Evolutionary conservation across 2,113 vertebrate genomes (phyloP), one percentile per base, ranked within the genome.

Genomic region (Catharus minimus): DNA sequence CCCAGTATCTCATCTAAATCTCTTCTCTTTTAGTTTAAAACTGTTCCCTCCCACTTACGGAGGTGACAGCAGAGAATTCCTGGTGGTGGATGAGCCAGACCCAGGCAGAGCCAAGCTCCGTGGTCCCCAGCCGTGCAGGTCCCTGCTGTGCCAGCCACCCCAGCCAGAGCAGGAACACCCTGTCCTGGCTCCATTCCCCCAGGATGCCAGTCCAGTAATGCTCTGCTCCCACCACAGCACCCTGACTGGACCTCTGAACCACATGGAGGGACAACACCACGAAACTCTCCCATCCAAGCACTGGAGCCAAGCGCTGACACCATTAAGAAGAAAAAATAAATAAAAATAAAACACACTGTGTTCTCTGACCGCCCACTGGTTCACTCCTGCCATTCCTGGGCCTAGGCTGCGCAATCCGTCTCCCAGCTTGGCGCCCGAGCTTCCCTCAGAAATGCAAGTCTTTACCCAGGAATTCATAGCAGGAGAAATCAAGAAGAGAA

Each of bases 371-470:
- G 1, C 36, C 81, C 30, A 57, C 56, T 20, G 56, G 44, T 16
- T 75, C 3, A 0, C 46, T 82, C 24, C 52, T 73, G 66, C 43
- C 82, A 21, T 27, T 64, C 44, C 55, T 14, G 30, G 26, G 67
- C 79, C n/a, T 23, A 28, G 11, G 7, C 81, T 47, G 65, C 0
- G 0, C 71, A 71, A 36, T 7, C 18, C 0, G 0, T 60, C 67
- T 87, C 73, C 86, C 86, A 73, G 65, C 44, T 82, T 61, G 84
- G 84, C 19, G 1, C 64, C 80, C 1, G 0, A 32, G 43, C 64
- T 82, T 73, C 85, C 88, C 82, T 95, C 90, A 94, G 92, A 87
- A 89, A 95, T 77, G 60, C 67, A 41, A 86, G 53, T 12, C 73
- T 64, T 61, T 62, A 86, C 58, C 82, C 65, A 94, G 82, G 85